These are phyloP conservation scores for Philaenus spumarius DNA, from an alignment of 1,140 invertebrate species.

Conservation along the genomic window DNA sequence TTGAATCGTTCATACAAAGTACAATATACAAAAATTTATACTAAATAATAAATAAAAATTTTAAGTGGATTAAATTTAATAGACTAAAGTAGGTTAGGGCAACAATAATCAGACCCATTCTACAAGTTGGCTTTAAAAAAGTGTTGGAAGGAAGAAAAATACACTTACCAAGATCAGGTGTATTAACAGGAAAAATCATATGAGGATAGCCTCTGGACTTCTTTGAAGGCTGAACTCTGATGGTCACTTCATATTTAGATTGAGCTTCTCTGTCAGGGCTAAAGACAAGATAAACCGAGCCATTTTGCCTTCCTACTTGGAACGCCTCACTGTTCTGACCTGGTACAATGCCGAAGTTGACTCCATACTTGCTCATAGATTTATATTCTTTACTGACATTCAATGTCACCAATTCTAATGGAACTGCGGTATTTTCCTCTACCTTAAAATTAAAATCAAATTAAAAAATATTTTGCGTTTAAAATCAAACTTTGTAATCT, in stretches of 20 bases:
- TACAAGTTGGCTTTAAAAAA: too few species aligned
- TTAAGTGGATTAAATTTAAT: too few species aligned
- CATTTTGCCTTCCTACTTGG: conserved; percentile 61
- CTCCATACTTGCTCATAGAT: conserved; percentile 37
- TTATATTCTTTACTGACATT: conserved; percentile 40
- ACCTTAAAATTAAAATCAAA: conserved; percentile 40
- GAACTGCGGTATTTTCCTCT: conserved; percentile 62
- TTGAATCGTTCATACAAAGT: too few species aligned
- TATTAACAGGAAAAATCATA: conserved; percentile 64
- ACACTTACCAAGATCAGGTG: conserved; percentile 55
- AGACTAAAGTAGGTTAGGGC: too few species aligned
- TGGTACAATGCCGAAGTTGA: conserved; percentile 46
- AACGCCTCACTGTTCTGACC: conserved; percentile 50
- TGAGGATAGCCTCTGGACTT: conserved; percentile 49
- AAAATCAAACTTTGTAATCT: too few species aligned
- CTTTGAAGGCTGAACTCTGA: conserved; percentile 59
- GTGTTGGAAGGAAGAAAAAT: too few species aligned
- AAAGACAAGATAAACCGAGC: conserved; percentile 58
- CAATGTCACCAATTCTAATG: conserved; percentile 58
- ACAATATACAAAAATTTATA: too few species aligned
- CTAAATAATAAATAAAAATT: too few species aligned
- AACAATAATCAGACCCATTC: too few species aligned
- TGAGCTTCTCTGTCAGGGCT: conserved; percentile 61
- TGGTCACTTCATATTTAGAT: conserved; percentile 56
- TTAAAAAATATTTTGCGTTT: too few species aligned